These are phyloP conservation scores for Scyliorhinus canicula DNA, from an alignment of 2,797 vertebrate genomes.

Conservation along the genomic window DNA sequence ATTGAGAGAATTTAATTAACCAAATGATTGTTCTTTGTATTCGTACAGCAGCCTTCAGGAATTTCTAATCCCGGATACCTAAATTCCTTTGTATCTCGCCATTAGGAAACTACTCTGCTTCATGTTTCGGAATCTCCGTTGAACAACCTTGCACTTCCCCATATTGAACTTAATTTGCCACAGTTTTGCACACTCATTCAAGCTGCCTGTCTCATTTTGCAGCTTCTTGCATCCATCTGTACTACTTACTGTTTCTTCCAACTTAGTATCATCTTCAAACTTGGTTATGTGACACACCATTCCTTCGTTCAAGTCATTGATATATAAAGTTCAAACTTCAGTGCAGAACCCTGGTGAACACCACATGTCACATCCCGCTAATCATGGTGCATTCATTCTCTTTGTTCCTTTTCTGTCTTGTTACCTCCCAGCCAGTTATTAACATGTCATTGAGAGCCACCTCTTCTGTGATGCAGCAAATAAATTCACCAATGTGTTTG, in stretches of 20 bases:
- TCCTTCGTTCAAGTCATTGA: not conserved
- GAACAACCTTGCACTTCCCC: not conserved
- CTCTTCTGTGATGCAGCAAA: not conserved
- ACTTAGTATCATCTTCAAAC: not conserved
- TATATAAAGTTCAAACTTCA: not conserved
- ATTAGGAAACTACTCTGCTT: not conserved
- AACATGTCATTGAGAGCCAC: not conserved
- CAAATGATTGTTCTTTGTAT: not conserved
- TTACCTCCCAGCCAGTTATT: not conserved
- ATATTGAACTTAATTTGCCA: not conserved
- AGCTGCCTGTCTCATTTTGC: not conserved
- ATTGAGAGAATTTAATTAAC: not conserved
- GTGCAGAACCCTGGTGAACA: not conserved
- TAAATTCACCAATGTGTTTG: not conserved
- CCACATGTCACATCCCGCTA: not conserved
- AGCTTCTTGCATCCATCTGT: not conserved
- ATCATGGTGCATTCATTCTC: not conserved
- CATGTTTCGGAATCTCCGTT: not conserved
- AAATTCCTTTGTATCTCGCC: not conserved
- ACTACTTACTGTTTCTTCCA: not conserved
- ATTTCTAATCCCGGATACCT: not conserved
- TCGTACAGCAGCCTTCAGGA: not conserved
- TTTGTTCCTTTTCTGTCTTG: not conserved
- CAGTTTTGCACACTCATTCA: not conserved
- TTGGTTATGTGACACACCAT: not conserved